phyloP scores from a whole-genome alignment of 1,140 invertebrate species.

The Drosophila ogumai region DNA sequence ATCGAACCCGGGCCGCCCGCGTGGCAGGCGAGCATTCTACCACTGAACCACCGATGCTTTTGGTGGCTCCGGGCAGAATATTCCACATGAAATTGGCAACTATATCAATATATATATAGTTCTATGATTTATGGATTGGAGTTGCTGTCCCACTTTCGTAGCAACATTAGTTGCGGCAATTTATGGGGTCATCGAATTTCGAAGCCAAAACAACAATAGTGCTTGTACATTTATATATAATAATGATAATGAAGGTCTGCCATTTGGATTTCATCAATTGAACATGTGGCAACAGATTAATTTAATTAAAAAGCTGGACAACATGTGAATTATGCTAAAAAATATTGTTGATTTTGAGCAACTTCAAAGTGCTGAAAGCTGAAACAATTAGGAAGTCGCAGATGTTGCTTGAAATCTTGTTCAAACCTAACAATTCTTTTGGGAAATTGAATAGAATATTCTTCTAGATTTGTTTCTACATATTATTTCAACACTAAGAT shows the following conservation, averaged over 20 bases:
- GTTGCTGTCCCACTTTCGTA: conserved; percentile 24
- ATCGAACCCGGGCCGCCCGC: conserved; percentile 94
- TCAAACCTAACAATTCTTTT: neutral
- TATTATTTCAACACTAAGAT: neutral
- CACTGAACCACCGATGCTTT: conserved; percentile 88
- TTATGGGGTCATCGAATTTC: conserved; percentile 35
- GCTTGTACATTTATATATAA: conserved; percentile 2
- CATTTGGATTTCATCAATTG: conserved; percentile 30
- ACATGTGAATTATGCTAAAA: conserved; percentile 18
- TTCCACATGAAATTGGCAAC: neutral
- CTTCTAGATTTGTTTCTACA: neutral
- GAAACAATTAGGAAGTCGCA: neutral
- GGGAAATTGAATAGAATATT: neutral
- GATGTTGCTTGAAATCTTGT: neutral
- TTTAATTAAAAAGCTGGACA: conserved; percentile 10
- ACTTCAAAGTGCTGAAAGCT: neutral
- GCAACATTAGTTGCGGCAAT: conserved; percentile 8
- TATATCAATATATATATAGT: conserved; percentile 1
- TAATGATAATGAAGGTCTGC: conserved; percentile 19
- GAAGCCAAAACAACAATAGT: conserved; percentile 3
- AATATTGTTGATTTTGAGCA: neutral
- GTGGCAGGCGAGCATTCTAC: conserved; percentile 93
- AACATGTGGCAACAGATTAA: conserved; percentile 33
- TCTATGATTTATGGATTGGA: conserved; percentile 14
- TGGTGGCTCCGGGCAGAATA: neutral